Conservation (phyloP, 2,888 invertebrate species). For the Oscheius onirici region DNA sequence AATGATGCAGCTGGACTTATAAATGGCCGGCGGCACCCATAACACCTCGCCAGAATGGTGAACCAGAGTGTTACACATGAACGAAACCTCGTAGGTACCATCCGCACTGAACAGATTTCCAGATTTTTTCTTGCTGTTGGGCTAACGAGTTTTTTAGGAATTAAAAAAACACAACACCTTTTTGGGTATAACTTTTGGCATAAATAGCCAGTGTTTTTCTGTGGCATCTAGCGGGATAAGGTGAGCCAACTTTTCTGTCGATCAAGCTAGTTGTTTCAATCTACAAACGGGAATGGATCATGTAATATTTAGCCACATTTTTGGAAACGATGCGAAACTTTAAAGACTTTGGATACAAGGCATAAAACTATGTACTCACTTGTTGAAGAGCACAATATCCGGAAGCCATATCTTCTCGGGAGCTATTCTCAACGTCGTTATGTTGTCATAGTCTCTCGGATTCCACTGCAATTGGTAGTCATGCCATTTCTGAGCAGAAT, state of each 20-base stretch:
- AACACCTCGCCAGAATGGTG: slow-evolving; percentile 87
- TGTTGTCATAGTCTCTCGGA: slow-evolving; percentile 70
- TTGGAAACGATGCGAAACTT: too few species aligned
- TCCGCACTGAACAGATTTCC: slow-evolving; percentile 91
- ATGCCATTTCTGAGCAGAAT: slow-evolving; percentile 56
- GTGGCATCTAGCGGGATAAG: too few species aligned
- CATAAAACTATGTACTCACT: slow-evolving; percentile 72
- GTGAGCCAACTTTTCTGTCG: too few species aligned
- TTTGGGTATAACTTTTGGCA: too few species aligned
- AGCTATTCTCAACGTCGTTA: slow-evolving; percentile 72
- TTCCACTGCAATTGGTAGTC: slow-evolving; percentile 71
- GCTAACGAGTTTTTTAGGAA: too few species aligned
- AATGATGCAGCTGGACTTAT: slow-evolving; percentile 97
- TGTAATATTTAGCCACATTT: too few species aligned
- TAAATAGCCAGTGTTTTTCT: too few species aligned
- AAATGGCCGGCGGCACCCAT: slow-evolving; percentile 99
- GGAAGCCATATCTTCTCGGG: slow-evolving; percentile 74
- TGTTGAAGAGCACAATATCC: slow-evolving; percentile 72
- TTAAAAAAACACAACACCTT: too few species aligned
- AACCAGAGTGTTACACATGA: slow-evolving; percentile 97
- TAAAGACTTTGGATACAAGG: too few species aligned
- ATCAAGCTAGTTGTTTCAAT: too few species aligned
- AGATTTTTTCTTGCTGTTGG: too few species aligned
- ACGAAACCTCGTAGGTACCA: slow-evolving; percentile 98
- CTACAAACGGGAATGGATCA: too few species aligned